Conservation (phyloP, 2,113 vertebrate genomes). For the Tragelaphus buxtoni region DNA sequence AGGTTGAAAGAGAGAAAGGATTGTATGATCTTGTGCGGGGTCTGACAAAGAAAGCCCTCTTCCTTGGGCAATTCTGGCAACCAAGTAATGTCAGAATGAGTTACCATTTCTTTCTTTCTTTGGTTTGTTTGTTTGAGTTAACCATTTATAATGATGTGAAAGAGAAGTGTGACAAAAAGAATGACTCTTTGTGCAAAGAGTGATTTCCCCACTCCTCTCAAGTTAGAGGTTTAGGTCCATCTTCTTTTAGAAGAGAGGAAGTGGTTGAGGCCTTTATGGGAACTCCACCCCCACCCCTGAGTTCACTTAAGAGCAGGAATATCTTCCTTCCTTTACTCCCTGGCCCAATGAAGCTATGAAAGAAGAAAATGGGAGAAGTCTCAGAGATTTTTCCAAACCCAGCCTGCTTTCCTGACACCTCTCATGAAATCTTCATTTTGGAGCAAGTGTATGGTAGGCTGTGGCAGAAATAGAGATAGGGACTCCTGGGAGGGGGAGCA, state of each 20-base stretch:
- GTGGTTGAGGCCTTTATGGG: neutral
- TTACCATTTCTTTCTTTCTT: slow-evolving; percentile 8
- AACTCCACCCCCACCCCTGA: neutral
- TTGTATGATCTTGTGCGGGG: neutral
- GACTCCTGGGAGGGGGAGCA: neutral
- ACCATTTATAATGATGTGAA: neutral
- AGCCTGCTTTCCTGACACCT: neutral
- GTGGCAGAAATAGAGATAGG: neutral
- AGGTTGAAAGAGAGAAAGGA: neutral
- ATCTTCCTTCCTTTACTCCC: neutral
- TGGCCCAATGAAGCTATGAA: neutral
- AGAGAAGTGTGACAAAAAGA: neutral
- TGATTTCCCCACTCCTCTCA: neutral
- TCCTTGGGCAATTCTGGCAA: neutral
- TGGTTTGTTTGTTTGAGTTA: neutral
- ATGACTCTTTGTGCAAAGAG: neutral
- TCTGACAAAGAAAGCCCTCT: neutral
- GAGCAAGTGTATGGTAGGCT: neutral
- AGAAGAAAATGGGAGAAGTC: neutral
- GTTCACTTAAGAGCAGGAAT: neutral
- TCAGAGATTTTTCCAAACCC: neutral
- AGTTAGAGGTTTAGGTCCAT: neutral
- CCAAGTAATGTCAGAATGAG: neutral
- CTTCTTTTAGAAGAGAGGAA: neutral
- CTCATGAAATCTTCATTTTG: slow-evolving; percentile 7